phyloP scores from a whole-genome alignment of 2,888 invertebrate species.

The Torymus tubicola region DNA sequence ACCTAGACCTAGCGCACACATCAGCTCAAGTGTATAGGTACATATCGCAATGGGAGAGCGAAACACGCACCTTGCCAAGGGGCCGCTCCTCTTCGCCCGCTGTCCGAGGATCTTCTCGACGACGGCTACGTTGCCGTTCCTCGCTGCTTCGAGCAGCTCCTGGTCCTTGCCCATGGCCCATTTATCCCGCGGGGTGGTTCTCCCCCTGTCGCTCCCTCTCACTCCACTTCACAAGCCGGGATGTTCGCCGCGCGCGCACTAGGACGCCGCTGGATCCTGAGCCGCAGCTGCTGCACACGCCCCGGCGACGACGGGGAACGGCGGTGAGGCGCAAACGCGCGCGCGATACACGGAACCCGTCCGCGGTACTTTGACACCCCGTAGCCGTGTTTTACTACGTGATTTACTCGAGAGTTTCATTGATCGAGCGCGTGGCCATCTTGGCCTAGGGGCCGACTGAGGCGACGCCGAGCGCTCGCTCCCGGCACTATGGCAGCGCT shows the following conservation, averaged over 20 bases:
- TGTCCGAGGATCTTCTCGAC: conserved; percentile 94
- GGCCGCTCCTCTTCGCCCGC: conserved; percentile 94
- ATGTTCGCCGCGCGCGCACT: background rate
- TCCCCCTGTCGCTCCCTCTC: background rate
- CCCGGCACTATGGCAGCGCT: background rate
- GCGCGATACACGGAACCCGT: conserved; percentile 9
- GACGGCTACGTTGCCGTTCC: conserved; percentile 91
- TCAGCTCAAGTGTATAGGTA: no score
- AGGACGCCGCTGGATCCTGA: background rate
- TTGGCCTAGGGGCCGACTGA: conserved; percentile 77
- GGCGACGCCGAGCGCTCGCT: conserved; percentile 77
- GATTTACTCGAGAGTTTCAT: conserved; percentile 80
- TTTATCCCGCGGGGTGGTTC: conserved; percentile 66
- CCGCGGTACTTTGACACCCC: conserved; percentile 35
- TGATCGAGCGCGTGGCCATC: conserved; percentile 85
- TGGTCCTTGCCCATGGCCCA: conserved; percentile 95
- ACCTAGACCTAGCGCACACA: no score
- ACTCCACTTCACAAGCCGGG: background rate
- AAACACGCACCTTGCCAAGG: conserved; percentile 89
- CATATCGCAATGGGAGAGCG: background rate
- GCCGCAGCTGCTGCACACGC: background rate
- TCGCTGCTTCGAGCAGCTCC: conserved; percentile 96
- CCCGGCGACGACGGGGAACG: background rate
- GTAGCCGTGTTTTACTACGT: conserved; percentile 71
- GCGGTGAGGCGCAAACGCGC: conserved; percentile 5